Base-by-base conservation (phyloP, 2,888 invertebrate genomes). In the Candidula unifasciata region DNA sequence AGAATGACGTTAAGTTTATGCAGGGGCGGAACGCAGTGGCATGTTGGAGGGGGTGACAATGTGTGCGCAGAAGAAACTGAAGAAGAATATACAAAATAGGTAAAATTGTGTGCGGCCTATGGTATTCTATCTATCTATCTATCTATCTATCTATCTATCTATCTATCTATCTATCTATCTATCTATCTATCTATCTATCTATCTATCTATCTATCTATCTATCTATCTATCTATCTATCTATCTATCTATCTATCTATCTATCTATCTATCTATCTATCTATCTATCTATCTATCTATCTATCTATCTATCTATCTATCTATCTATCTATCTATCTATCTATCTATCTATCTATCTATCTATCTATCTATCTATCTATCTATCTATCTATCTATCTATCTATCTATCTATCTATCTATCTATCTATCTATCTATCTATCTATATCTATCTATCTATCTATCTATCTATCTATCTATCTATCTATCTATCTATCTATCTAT, bases 301-400 rank as follows among this genome's bases (percentile, higher is more conserved):
- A 60, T 16, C 60, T 60, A 60, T 60, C 60, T 60, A 60, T 60
- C 60, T 60, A 60, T 60, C 60, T 60, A 60, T 60, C 60, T 60
- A 60, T 60, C 60, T 60, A 60, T 60, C 60, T 60, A 60, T 60
- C 60, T 60, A 60, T 60, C 60, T 60, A 60, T 60, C 60, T 60
- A 60, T 60, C 60, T 60, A 60, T 60, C 60, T 60, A 60, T 60
- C 60, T 60, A 60, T 60, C 60, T 60, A 60, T 60, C 60, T 60
- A 60, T 60, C 60, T 60, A 60, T 60, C 60, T 60, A 60, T 60
- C 60, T 60, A 60, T 60, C 60, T 60, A 60, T 54, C 54, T 54
- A 54, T 54, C 54, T 54, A 54, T 54, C 54, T 54, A 54, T 54
- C 54, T 54, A 54, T 54, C 54, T 54, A 54, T 54, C 54, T 54